Conservation (phyloP, 2,888 invertebrate species). For the Drosophila greeni region DNA sequence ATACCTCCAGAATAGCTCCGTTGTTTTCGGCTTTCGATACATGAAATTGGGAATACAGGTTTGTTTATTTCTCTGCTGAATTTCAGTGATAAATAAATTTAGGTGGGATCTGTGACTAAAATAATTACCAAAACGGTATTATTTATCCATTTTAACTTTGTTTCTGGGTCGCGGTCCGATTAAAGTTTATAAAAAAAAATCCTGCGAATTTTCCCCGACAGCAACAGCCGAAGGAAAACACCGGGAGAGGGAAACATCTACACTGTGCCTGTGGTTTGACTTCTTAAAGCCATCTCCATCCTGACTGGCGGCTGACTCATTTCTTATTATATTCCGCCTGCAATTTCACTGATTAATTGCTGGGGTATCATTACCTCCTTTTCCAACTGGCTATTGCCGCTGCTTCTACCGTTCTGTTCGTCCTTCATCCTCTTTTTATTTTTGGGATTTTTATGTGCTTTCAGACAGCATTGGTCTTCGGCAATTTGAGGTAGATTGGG, state of each 20-base stretch:
- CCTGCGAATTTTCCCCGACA: not conserved
- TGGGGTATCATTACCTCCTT: conserved; percentile 36
- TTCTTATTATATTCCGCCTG: conserved; percentile 38
- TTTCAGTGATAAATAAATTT: conserved; percentile 4
- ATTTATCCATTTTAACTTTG: not conserved
- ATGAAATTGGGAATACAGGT: not conserved
- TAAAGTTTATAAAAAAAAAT: not conserved
- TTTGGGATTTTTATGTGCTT: conserved; percentile 29
- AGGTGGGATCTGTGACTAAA: not conserved
- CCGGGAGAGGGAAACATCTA: not conserved
- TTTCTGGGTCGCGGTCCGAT: not conserved
- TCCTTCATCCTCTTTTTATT: conserved; percentile 5
- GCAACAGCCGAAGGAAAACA: not conserved
- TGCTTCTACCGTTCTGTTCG: conserved; percentile 4
- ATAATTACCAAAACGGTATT: not conserved
- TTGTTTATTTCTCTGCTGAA: conserved; percentile 4
- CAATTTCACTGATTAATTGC: conserved; percentile 67
- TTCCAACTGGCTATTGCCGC: conserved; percentile 30
- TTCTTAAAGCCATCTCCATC: conserved; percentile 12
- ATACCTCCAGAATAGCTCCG: conserved; percentile 8
- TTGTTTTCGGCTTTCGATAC: conserved; percentile 24
- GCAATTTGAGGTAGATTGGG: not conserved
- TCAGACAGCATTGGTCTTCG: not conserved
- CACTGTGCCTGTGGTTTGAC: conserved; percentile 20
- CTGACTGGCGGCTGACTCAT: conserved; percentile 50